These are phyloP conservation scores for Brachionus sp. DNA, from an alignment of 1,140 invertebrate species.

Conservation along the genomic window DNA sequence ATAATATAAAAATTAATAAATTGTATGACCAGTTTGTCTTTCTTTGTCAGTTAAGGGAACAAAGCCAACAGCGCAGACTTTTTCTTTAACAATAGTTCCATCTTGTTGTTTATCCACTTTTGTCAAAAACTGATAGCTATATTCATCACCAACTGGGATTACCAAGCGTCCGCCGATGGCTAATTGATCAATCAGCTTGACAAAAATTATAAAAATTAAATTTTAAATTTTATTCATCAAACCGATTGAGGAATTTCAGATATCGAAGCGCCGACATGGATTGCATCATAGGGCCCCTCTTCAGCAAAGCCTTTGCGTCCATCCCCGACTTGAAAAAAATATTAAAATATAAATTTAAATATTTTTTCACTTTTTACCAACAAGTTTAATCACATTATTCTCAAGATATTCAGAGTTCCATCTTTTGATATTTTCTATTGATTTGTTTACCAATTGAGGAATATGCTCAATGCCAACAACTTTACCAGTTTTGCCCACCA, in stretches of 20 bases:
- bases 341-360: background rate
- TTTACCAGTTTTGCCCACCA: slow-evolving; percentile 73
- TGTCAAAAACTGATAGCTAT: slow-evolving; percentile 54
- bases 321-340: slow-evolving; percentile 67
- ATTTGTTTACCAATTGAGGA: slow-evolving; percentile 72
- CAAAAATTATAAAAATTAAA: slow-evolving; percentile 28
- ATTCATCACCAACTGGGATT: slow-evolving; percentile 79
- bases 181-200: slow-evolving; percentile 69
- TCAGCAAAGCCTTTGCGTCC: slow-evolving; percentile 72
- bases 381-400: slow-evolving; percentile 28
- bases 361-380: background rate
- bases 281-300: slow-evolving; percentile 79
- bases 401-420: slow-evolving; percentile 64
- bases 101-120: slow-evolving; percentile 76
- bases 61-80: slow-evolving; percentile 90
- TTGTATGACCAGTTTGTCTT: slow-evolving; percentile 60
- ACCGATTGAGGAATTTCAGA: slow-evolving; percentile 71
- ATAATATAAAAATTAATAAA: background rate
- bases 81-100: slow-evolving; percentile 71
- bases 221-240: slow-evolving; percentile 50
- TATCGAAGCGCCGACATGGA: slow-evolving; percentile 88
- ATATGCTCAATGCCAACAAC: slow-evolving; percentile 90
- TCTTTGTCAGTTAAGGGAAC: slow-evolving; percentile 88
- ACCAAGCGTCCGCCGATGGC: slow-evolving; percentile 81
- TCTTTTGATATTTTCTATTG: slow-evolving; percentile 72